Conservation (phyloP, 2,888 invertebrate species). For the Micoletzkya japonica region DNA sequence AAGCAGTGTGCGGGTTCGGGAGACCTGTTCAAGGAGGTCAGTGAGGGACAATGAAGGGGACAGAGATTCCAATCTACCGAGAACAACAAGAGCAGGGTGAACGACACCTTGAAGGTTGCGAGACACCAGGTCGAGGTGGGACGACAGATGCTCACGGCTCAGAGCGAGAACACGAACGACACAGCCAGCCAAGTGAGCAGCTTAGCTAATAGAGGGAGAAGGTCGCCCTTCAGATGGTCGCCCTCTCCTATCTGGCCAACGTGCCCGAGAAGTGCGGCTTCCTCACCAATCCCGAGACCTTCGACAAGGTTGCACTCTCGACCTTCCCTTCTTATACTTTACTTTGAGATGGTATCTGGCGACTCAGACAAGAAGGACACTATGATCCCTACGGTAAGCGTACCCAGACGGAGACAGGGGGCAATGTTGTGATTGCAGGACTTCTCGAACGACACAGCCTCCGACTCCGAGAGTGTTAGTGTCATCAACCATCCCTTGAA, state of each 20-base stretch:
- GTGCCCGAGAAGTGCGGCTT: conserved; percentile 28
- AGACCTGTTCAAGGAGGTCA: conserved; percentile 29
- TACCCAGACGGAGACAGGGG: neutral
- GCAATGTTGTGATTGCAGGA: conserved; percentile 5
- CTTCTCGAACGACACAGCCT: conserved; percentile 19
- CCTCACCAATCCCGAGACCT: conserved; percentile 25
- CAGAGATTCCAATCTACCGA: too few species aligned
- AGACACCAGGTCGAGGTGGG: conserved; percentile 25
- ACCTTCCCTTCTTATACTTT: neutral
- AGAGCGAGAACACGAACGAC: conserved; percentile 28
- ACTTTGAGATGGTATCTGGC: neutral
- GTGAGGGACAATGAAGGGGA: neutral
- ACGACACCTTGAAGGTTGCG: neutral
- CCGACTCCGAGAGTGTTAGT: conserved; percentile 11
- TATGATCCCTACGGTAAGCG: conserved; percentile 7
- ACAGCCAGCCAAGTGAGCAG: conserved; percentile 11
- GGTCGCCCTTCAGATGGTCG: conserved; percentile 14
- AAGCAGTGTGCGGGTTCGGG: conserved; percentile 28
- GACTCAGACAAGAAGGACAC: conserved; percentile 13
- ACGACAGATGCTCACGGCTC: conserved; percentile 21
- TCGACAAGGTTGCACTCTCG: conserved; percentile 23
- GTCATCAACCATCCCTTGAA: neutral
- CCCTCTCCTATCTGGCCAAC: conserved; percentile 26
- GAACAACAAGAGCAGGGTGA: too few species aligned
- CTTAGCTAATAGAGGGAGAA: neutral